phyloP scores from a whole-genome alignment of 2,797 vertebrate genomes.

The Ctenopoma multispine region DNA sequence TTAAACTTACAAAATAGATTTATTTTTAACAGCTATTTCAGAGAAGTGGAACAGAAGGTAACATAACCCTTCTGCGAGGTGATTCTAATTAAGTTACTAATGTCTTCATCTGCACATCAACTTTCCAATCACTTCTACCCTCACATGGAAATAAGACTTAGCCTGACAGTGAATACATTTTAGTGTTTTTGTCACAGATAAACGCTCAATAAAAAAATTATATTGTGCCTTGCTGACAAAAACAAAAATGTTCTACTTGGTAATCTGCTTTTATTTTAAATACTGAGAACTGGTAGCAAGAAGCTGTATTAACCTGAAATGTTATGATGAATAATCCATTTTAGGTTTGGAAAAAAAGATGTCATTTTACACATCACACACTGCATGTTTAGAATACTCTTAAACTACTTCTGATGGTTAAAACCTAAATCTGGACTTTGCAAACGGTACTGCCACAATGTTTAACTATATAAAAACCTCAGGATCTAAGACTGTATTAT shows the following conservation, averaged over 20 bases:
- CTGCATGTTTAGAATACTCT: too few species aligned
- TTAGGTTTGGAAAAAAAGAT: not conserved
- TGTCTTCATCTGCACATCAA: slow-evolving; percentile 45
- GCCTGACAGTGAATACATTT: not conserved
- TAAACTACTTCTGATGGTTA: too few species aligned
- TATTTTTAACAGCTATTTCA: slow-evolving; percentile 63
- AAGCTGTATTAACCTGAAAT: not conserved
- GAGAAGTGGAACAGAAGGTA: slow-evolving; percentile 41
- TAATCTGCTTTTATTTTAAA: slow-evolving; percentile 5
- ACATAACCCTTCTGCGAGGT: slow-evolving; percentile 35
- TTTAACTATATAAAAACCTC: too few species aligned
- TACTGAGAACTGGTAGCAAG: not conserved
- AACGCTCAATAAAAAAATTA: not conserved
- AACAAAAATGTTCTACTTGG: too few species aligned
- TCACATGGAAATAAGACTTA: slow-evolving; percentile 8
- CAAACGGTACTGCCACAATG: too few species aligned
- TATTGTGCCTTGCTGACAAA: too few species aligned
- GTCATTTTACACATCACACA: too few species aligned
- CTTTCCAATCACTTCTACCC: slow-evolving; percentile 11
- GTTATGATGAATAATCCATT: not conserved
- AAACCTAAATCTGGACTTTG: too few species aligned
- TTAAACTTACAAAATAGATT: slow-evolving; percentile 48
- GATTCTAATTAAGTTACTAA: slow-evolving; percentile 59
- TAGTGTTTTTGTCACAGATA: not conserved
- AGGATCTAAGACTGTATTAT: too few species aligned